Conservation (phyloP, 2,888 invertebrate genomes). For the Branchinecta sandiegonensis region DNA sequence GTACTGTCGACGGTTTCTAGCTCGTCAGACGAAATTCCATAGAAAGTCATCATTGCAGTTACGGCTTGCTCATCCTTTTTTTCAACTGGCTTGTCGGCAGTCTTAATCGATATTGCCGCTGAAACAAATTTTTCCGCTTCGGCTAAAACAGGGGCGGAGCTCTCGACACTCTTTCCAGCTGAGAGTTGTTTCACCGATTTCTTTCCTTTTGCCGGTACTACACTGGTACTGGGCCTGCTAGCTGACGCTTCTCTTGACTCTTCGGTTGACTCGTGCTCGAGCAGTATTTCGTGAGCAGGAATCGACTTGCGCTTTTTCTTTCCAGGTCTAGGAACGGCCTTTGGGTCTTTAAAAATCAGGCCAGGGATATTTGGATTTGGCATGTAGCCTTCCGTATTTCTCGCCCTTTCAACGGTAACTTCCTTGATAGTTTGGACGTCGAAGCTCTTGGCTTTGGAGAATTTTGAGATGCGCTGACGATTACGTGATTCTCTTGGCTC, state of each 20-base stretch:
- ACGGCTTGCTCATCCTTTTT: slow-evolving; percentile 22
- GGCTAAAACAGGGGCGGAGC: not conserved
- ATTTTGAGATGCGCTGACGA: slow-evolving; percentile 19
- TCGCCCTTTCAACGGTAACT: not conserved
- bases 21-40: slow-evolving; percentile 23
- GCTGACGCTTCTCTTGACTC: slow-evolving; percentile 17
- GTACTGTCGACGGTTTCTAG: slow-evolving; percentile 25
- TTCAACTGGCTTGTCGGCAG: slow-evolving; percentile 14
- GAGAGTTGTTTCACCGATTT: slow-evolving; percentile 24
- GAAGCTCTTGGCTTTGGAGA: slow-evolving; percentile 22
- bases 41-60: slow-evolving; percentile 25
- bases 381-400: not conserved
- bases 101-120: not conserved
- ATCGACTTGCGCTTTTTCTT: not conserved
- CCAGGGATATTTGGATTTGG: slow-evolving; percentile 17
- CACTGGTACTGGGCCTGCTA: not conserved
- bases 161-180: slow-evolving; percentile 23
- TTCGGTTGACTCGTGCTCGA: slow-evolving; percentile 12
- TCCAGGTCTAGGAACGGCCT: not conserved
- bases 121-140: not conserved
- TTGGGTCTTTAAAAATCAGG: not conserved
- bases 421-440: slow-evolving; percentile 16
- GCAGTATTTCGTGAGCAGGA: not conserved
- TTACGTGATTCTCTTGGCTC: slow-evolving; percentile 23
- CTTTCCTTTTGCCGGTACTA: slow-evolving; percentile 19